Base-by-base conservation (phyloP, 2,113 vertebrate species). In the Xenopus laevis region DNA sequence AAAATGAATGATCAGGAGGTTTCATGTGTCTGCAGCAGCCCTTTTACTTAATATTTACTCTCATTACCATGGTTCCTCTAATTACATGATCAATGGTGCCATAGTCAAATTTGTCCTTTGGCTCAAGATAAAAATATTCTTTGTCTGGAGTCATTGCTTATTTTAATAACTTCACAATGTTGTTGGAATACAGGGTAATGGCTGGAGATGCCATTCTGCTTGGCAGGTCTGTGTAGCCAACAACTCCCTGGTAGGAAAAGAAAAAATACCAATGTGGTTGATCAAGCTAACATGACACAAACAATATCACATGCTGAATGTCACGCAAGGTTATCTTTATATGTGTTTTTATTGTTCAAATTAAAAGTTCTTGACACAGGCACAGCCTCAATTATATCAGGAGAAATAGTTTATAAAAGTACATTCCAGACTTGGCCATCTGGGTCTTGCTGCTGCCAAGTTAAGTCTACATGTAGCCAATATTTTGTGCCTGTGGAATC, bases 141-240 rank as follows among this genome's bases (percentile, higher is more conserved):
- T 90, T 93, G 82, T 92, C 86, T 47, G 91, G 89, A 86, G 92
- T 94, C 81, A 93, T 86, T 80, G 82, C 89, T 86, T n/a, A n/a
- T n/a, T 93, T 94, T 87, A 95, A 93, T 84, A 93, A 86, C 80
- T 93, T 95, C 86, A 97, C 89, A 62, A 96, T 80, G 81, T 90
- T 92, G 84, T 86, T 93, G 33, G 92, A 96, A 82, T 93, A 94
- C 77, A 93, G 86, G 69, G 90, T 90, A 90, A 92, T 93, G 83
- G 95, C 90, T 82, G 91, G 91, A 71, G 90, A 89, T 77, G 94
- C 84, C 93, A 93, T 88, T 82, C 87, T 89, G 71, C 90, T 96
- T 82, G 93, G 94, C 86, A 96, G 88, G 81, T 92, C 83, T 3
- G 86, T 86, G 83, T 87, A 93, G 79, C 92, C 91, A 61, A 91